Base-by-base conservation (phyloP, 2,888 invertebrate species). In the Minunthozetes semirufus region DNA sequence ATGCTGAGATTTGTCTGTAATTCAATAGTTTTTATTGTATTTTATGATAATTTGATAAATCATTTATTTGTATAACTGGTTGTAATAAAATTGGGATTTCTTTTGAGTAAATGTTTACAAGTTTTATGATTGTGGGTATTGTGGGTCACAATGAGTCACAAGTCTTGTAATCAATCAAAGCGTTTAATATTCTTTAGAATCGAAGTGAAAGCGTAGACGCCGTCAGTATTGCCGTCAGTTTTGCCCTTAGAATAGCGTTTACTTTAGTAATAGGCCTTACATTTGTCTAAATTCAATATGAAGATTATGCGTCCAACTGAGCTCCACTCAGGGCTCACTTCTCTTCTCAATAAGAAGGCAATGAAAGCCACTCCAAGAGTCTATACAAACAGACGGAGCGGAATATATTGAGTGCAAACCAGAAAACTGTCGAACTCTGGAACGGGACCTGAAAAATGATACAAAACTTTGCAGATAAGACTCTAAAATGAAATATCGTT, bases 301-400 rank as follows among this genome's bases (percentile, higher is more conserved):
- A 25, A 56, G 56, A 56, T 56, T 56, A 56, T 56, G 56, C 56
- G 56, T 19, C 27, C 56, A 56, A 56, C 56, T 25, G 56, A 19
- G 25, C 19, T n/a, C 53, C 15, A 53, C 53, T 53, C n/a, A 19
- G 53, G 19, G 53, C 53, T 19, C 53, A 56, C 53, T n/a, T 19
- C 8, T 19, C n/a, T n/a, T 53, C 53, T 53, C 8, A n/a, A 25
- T 56, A 56, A 22, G 56, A 25, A 11, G 25, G 25, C 56, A 56
- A 4, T 56, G 56, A 25, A 25, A 56, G 56, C 48, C n/a, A 13
- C 56, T 22, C 56, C 53, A 53, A 53, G 3, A 13, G n/a, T 53
- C 19, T 53, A 53, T 19, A 19, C 19, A 15, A n/a, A 6, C 19
- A 53, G 6, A 53, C 5, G 17, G 53, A 19, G 53, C 5, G 19